Evolutionary conservation across 2,797 vertebrate species (phyloP), one percentile per base, ranked within the genome.

Genomic region (Alfaro cultratus): DNA sequence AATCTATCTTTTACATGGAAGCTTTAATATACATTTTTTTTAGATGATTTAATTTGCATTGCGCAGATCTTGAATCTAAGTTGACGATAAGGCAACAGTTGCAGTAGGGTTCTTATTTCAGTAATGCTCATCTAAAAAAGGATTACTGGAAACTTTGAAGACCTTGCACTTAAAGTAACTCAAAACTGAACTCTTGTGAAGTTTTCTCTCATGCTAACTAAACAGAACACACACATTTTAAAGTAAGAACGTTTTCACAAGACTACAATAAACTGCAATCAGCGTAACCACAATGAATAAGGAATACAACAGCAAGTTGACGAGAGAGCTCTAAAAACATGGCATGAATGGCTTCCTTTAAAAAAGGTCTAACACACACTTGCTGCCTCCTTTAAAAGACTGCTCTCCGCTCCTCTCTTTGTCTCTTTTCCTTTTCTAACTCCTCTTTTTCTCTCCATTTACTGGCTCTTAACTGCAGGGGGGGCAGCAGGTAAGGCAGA

Each of bases 401-500:
- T 81, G 83, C 73, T 55, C 18, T 78, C 53, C 31, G 57, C 76
- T 80, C 49, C 7, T 51, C 57, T 78, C 51, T 55, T 74, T 46
- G 1, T 76, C 75, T 75, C 68, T 79, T 79, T 60, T 64, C 26
- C 41, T 73, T 73, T 72, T 55, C 62, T 79, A 41, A 57, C 57
- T 77, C 70, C 15, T 51, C 34, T 73, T 29, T 57, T 39, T 53
- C 41, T 79, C 70, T 85, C 47, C 0, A 0, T 80, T 86, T 76
- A 36, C 81, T 89, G 89, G 88, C 90, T 84, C 84, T 62, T 26
- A 70, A 53, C 80, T 75, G 72, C 13, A 62, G 51, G 70, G 83
- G 85, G 90, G 88, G 88, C 87, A 92, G 93, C 89, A 94, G 94
- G 91, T 94, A 92, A 91, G 83, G 83, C 89, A 93, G 89, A 94